Evolutionary conservation across 2,888 invertebrate species (phyloP), one percentile per base, ranked within the genome.

Genomic region (Temnothorax unifasciatus): DNA sequence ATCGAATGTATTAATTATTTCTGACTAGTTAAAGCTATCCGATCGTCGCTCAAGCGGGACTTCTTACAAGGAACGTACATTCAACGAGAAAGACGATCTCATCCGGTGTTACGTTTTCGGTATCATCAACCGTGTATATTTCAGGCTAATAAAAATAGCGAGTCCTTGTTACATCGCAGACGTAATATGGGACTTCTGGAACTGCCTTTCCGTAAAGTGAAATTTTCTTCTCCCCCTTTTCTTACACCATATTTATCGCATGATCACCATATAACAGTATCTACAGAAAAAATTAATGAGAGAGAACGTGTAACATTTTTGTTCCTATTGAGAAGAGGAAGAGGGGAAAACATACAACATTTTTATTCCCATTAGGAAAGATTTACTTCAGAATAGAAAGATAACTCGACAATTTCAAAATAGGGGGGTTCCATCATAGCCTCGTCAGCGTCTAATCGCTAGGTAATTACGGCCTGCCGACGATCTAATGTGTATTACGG

Each of bases 1-100:
- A 63, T 75, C 38, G 34, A 75, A 21, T 34, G 73, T 50, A 52
- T 73, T n/a, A 34, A 63, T 75, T 63, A 63, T 50, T 59, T 61
- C 34, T 34, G 21, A 50, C 50, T 47, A 13, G 47, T 47, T 50
- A 50, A 63, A 38, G 38, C 50, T 18, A 3, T 38, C 63, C 11
- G 47, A 63, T 21, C 13, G 15, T 21, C 15, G n/a, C 34, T 29
- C 44, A 8, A 59, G 6, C 5, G 25, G n/a, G 5, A 34, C 18
- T 54, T 54, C 9, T 38, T 21, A 38, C 11, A 15, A 11, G 18
- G 21, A 41, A 38, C 1, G 11, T 15, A 50, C n/a, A 44, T 64
- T 66, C 34, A 8, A 44, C n/a, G 68, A 68, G 21, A 21, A 21
- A 41, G 18, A 63, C 41, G 11, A 21, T 64, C 21, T 61, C 6